Percentiles rank a stretch among this genome's conserved stretches.
phyloP scores from a whole-genome alignment of 1,140 invertebrate species.

The Brachionus rotundiformis region DNA sequence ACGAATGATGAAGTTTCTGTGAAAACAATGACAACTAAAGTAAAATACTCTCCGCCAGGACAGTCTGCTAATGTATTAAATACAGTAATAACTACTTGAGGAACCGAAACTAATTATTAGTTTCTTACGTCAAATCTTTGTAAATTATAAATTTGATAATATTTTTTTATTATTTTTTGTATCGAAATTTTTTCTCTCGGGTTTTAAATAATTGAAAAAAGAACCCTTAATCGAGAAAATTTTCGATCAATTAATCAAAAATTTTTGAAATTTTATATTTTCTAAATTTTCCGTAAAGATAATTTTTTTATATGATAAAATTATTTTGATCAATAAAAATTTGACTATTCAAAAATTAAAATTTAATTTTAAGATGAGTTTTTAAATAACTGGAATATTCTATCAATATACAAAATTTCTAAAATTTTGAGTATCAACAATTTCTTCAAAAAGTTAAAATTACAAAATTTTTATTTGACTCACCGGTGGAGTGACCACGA shows the following conservation, averaged over 20 bases:
- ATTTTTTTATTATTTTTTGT: neutral
- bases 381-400: too few species aligned
- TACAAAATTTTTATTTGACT: too few species aligned
- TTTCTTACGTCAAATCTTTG: neutral
- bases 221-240: neutral
- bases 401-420: too few species aligned
- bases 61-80: conserved; percentile 27
- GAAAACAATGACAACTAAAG: conserved; percentile 33
- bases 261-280: neutral
- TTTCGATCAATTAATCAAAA: neutral
- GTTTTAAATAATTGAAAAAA: neutral
- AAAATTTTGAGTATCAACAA: too few species aligned
- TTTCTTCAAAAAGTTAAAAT: too few species aligned
- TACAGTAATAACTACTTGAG: conserved; percentile 1
- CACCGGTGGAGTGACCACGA: too few species aligned
- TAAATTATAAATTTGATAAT: neutral
- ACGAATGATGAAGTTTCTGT: neutral
- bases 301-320: neutral
- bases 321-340: neutral
- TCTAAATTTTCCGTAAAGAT: neutral
- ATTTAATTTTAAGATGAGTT: too few species aligned
- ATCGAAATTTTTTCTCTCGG: neutral
- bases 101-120: conserved; percentile 37
- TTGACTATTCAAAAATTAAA: neutral
- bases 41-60: conserved; percentile 15